A percentile compares a stretch with the other conserved stretches of the same genome.
Evolutionary conservation across 2,888 invertebrate species (phyloP).

Genomic region (Agonopterix heracliana): DNA sequence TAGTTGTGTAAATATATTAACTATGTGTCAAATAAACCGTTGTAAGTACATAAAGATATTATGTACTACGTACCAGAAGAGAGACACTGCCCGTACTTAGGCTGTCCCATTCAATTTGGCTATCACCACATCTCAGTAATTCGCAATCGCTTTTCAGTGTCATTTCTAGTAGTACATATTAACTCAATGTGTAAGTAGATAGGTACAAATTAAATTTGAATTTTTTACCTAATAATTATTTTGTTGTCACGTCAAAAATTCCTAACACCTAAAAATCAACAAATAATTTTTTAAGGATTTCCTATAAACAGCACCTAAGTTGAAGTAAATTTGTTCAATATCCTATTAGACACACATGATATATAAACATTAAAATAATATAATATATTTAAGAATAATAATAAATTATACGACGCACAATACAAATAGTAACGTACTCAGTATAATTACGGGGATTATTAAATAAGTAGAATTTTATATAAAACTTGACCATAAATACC

Average conservation of each 20-base stretch:
- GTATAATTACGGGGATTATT: too few relatives aligned
- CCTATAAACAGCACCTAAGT: constrained; percentile 39
- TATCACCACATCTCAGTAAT: too few relatives aligned
- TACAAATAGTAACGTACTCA: too few relatives aligned
- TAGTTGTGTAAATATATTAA: constrained; percentile 2
- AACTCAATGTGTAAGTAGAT: background rate
- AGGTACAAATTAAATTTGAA: too few relatives aligned
- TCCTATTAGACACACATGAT: constrained; percentile 13
- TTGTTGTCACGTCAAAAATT: background rate
- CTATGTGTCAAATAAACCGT: background rate
- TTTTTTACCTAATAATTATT: too few relatives aligned
- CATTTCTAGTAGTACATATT: background rate
- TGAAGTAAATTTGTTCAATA: constrained; percentile 44
- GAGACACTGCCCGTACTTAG: too few relatives aligned
- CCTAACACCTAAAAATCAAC: too few relatives aligned
- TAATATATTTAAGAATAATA: constrained; percentile 1
- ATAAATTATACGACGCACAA: background rate
- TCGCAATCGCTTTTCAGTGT: too few relatives aligned
- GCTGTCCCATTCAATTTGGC: too few relatives aligned
- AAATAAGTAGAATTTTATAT: too few relatives aligned
- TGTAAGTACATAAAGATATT: background rate
- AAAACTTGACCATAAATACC: too few relatives aligned
- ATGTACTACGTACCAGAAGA: too few relatives aligned
- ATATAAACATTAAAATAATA: constrained; percentile 9
- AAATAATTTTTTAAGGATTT: background rate